Evolutionary conservation across 2,797 vertebrate genomes (phyloP).

Genomic region (Fundulus diaphanus): DNA sequence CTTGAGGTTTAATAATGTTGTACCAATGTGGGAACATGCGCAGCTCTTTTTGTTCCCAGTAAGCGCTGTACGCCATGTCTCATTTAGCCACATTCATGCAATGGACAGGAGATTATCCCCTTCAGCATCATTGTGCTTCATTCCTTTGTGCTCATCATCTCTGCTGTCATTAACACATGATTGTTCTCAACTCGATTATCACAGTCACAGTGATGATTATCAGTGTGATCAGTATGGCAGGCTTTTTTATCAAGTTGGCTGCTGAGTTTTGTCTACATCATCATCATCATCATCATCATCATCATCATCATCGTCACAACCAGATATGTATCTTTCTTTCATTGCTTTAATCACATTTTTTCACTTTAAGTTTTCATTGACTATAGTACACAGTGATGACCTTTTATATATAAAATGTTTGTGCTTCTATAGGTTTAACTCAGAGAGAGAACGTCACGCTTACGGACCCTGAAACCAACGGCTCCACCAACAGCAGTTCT

Average conservation of each 20-base stretch:
- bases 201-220: slow-evolving; percentile 52
- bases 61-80: slow-evolving; percentile 7
- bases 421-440: slow-evolving; percentile 84
- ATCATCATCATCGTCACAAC: slow-evolving; percentile 18
- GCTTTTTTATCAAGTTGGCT: slow-evolving; percentile 41
- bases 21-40: not conserved
- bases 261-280: slow-evolving; percentile 39
- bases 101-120: slow-evolving; percentile 19
- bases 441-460: slow-evolving; percentile 85
- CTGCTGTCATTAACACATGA: slow-evolving; percentile 48
- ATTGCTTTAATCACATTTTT: slow-evolving; percentile 12
- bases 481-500: slow-evolving; percentile 94
- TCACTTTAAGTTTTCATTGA: not conserved
- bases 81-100: slow-evolving; percentile 6
- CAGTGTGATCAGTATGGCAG: slow-evolving; percentile 43
- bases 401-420: slow-evolving; percentile 1
- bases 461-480: slow-evolving; percentile 85
- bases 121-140: slow-evolving; percentile 42
- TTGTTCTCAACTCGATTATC: slow-evolving; percentile 60
- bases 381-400: not conserved
- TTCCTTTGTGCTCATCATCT: slow-evolving; percentile 48
- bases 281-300: slow-evolving; percentile 36
- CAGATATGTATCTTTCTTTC: slow-evolving; percentile 41
- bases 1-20: not conserved
- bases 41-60: not conserved